Conservation (phyloP, 2,888 invertebrate genomes). For the Dolichopus griseipennis region DNA sequence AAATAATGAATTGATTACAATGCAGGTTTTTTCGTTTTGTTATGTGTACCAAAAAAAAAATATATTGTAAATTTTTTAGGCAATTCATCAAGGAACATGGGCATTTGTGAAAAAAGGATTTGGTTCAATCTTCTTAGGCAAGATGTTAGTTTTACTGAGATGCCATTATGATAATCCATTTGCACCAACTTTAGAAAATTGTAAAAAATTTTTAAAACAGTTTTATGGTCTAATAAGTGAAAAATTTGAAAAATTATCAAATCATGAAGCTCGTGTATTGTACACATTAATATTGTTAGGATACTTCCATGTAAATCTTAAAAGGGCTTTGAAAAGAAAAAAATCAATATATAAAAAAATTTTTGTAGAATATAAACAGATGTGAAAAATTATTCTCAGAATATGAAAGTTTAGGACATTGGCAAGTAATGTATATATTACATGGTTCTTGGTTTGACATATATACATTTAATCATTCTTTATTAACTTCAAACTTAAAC, state of each 20-base stretch:
- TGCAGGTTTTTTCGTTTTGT: slow-evolving; percentile 15
- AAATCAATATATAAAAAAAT: no score
- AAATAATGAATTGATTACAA: slow-evolving; percentile 26
- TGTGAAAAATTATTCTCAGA: slow-evolving; percentile 21
- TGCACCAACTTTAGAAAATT: slow-evolving; percentile 23
- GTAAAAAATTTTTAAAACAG: slow-evolving; percentile 28
- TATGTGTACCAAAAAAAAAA: no score
- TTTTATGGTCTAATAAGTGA: slow-evolving; percentile 30
- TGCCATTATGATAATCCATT: slow-evolving; percentile 24
- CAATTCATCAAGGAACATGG: slow-evolving; percentile 28
- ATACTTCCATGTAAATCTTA: slow-evolving; percentile 25
- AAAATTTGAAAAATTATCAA: slow-evolving; percentile 21
- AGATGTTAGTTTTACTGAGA: slow-evolving; percentile 27
- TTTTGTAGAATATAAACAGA: slow-evolving; percentile 27
- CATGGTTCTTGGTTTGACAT: slow-evolving; percentile 28
- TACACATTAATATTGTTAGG: slow-evolving; percentile 30
- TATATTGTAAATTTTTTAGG: slow-evolving; percentile 20
- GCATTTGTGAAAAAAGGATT: slow-evolving; percentile 28
- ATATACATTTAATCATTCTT: slow-evolving; percentile 25
- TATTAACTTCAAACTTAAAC: slow-evolving; percentile 11
- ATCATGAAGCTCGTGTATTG: slow-evolving; percentile 26
- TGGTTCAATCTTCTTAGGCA: slow-evolving; percentile 27
- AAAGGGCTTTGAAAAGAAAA: no score
- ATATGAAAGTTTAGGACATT: slow-evolving; percentile 23
- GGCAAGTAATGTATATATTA: slow-evolving; percentile 29